phyloP scores from a whole-genome alignment of 2,113 vertebrate genomes.

The Agapornis roseicollis region DNA sequence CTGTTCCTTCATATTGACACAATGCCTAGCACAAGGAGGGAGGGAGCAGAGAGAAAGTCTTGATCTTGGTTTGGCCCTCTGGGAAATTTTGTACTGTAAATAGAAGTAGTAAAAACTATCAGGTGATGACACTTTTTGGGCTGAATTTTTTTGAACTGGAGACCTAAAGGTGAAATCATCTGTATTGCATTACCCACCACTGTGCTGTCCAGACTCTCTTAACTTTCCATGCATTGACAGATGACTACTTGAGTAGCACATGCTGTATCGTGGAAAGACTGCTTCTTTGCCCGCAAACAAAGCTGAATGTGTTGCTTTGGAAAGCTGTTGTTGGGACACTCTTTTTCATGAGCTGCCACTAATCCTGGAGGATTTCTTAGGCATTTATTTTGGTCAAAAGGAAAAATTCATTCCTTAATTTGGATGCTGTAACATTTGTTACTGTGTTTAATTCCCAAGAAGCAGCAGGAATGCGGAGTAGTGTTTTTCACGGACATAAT shows the following conservation, averaged over 20 bases:
- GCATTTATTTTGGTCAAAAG: background rate
- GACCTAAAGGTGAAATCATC: slow-evolving; percentile 61
- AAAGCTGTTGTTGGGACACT: background rate
- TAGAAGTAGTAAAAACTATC: slow-evolving; percentile 48
- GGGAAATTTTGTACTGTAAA: slow-evolving; percentile 37
- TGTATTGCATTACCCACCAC: slow-evolving; percentile 40
- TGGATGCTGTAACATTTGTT: background rate
- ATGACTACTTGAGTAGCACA: slow-evolving; percentile 19
- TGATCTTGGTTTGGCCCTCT: slow-evolving; percentile 4
- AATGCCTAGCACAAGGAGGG: background rate
- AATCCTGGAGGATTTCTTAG: background rate
- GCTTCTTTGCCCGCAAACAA: background rate
- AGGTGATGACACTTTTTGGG: slow-evolving; percentile 65
- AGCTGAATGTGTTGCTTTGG: background rate
- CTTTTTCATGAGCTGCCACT: background rate
- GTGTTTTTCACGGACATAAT: background rate
- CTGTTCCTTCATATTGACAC: background rate
- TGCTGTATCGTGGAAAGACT: background rate
- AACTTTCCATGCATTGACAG: background rate
- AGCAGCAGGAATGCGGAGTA: background rate
- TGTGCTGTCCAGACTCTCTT: slow-evolving; percentile 7
- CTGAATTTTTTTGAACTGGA: slow-evolving; percentile 57
- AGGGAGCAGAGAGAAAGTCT: background rate
- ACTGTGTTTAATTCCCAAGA: background rate
- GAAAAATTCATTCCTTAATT: background rate